Base-by-base conservation (phyloP, 53 echinoderm and acorn worm species). In the Astropecten irregularis region DNA sequence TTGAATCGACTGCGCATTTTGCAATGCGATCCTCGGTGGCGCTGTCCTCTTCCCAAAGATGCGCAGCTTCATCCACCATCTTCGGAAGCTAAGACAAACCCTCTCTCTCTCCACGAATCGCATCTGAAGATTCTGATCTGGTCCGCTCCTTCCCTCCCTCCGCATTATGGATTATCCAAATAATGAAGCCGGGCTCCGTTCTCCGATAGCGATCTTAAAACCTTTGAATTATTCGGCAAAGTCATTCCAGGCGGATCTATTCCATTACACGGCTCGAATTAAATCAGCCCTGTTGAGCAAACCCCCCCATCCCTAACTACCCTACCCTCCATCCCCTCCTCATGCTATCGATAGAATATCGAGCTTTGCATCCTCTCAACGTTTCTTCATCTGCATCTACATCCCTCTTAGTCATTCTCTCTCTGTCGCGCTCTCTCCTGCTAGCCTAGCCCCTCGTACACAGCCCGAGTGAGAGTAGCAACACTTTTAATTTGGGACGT, bases 401-500 rank as follows among this genome's bases (percentile, higher is more conserved):
- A 25, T 30, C 16, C 28, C 31, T 40, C 59, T 62, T 79, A 46
- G 79, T 79, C 79, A 79, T 62, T 76, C 28, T 22, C 42, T 18
- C 68, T 47, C 2, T 15, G 38, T 65, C 13, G 65, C 37, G n/a
- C 21, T n/a, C 65, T 15, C n/a, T 44, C 23, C 68, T 44, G n/a
- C n/a, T n/a, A n/a, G n/a, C n/a, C n/a, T n/a, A n/a, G n/a, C n/a
- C n/a, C n/a, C n/a, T n/a, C n/a, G n/a, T n/a, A n/a, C n/a, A n/a
- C n/a, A n/a, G n/a, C n/a, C n/a, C n/a, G n/a, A n/a, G n/a, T n/a
- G n/a, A n/a, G n/a, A n/a, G n/a, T n/a, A n/a, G 74, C 56, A 74
- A 74, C 74, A 74, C 74, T 74, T 74, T 79, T 79, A 62, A 79
- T 79, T 79, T 79, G 48, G 79, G 42, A n/a, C n/a, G n/a, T n/a